These are phyloP conservation scores for Proteles cristata DNA, from an alignment of 2,113 vertebrate species.

Conservation along the genomic window DNA sequence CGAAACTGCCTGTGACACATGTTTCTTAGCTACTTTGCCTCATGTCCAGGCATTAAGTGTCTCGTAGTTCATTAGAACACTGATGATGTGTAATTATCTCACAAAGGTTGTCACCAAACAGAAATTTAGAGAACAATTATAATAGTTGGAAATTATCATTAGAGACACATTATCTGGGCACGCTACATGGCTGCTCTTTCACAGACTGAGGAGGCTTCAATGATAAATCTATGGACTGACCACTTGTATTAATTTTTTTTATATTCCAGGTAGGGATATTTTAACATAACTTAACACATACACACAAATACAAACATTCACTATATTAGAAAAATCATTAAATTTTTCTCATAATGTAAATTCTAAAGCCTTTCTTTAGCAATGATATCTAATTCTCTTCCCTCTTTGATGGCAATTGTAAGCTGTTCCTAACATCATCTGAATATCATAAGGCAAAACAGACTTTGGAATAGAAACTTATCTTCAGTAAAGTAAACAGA, in stretches of 20 bases:
- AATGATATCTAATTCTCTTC: not conserved
- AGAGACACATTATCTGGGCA: slow-evolving; percentile 55
- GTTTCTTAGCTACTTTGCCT: slow-evolving; percentile 62
- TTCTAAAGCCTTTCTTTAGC: not conserved
- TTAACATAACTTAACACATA: not conserved
- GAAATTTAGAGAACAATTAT: slow-evolving; percentile 79
- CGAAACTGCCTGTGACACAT: slow-evolving; percentile 62
- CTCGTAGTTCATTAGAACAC: slow-evolving; percentile 77
- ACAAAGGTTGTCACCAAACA: slow-evolving; percentile 78
- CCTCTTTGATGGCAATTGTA: not conserved
- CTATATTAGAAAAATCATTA: not conserved
- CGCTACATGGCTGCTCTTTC: not conserved
- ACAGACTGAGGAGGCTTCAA: slow-evolving; percentile 45
- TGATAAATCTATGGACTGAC: slow-evolving; percentile 36
- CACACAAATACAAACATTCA: not conserved
- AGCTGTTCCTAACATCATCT: not conserved
- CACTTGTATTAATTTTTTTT: not conserved
- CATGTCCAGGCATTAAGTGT: slow-evolving; percentile 63
- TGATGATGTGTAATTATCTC: slow-evolving; percentile 75
- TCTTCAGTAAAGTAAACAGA: not conserved
- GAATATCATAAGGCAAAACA: not conserved
- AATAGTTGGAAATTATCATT: slow-evolving; percentile 67
- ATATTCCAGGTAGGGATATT: not conserved
- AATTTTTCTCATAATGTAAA: not conserved
- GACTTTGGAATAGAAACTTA: not conserved